Percentiles rank a stretch among this genome's conserved stretches.
phyloP scores from a whole-genome alignment of 2,797 vertebrate species.

The Pangasius larnaudii region DNA sequence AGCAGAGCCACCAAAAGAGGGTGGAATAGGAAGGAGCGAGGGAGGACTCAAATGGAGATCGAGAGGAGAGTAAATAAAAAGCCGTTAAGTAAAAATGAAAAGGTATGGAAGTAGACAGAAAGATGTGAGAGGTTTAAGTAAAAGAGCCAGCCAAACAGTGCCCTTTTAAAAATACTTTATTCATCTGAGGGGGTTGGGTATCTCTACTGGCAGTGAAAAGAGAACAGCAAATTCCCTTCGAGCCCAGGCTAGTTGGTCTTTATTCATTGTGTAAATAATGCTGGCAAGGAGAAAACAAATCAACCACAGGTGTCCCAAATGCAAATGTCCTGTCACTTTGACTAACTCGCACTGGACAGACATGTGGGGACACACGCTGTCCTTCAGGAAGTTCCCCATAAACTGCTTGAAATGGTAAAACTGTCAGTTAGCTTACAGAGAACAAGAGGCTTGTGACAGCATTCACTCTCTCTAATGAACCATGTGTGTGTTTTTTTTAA shows the following conservation, averaged over 20 bases:
- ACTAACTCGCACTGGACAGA: background rate
- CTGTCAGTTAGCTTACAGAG: background rate
- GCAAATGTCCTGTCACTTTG: slow-evolving; percentile 1
- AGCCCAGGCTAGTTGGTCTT: background rate
- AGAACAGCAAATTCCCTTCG: background rate
- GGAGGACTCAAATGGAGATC: background rate
- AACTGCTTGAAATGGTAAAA: background rate
- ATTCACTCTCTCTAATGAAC: slow-evolving; percentile 1
- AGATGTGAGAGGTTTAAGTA: background rate
- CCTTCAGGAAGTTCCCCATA: background rate
- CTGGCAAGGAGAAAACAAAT: slow-evolving; percentile 4
- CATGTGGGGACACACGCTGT: background rate
- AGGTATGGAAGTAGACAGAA: background rate
- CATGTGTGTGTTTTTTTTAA: background rate
- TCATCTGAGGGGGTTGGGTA: background rate
- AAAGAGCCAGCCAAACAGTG: background rate
- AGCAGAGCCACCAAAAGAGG: background rate
- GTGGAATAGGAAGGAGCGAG: background rate
- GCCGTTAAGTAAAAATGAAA: slow-evolving; percentile 18
- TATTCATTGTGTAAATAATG: background rate
- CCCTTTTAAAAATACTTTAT: background rate
- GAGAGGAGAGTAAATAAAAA: slow-evolving; percentile 4
- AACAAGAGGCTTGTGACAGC: background rate
- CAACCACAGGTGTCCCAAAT: background rate
- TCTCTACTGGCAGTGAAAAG: background rate